Evolutionary conservation across 2,797 vertebrate species (phyloP).

Genomic region (Coregonus sp.): DNA sequence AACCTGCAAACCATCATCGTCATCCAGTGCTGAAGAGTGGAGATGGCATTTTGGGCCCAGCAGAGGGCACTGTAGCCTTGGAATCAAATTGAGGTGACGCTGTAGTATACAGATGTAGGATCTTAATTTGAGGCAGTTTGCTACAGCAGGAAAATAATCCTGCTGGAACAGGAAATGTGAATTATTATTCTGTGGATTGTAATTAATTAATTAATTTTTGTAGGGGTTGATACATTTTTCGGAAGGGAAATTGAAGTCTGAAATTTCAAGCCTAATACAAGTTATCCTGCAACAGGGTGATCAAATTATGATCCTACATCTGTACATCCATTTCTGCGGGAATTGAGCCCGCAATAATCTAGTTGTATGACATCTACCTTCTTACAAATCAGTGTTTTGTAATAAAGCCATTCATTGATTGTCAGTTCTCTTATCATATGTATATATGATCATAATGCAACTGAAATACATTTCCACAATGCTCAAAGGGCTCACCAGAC

Average conservation of each 20-base stretch:
- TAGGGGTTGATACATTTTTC: too few relatives aligned
- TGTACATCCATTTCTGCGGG: neutral
- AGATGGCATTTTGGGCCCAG: slow-evolving; percentile 32
- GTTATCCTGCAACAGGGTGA: too few relatives aligned
- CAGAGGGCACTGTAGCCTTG: slow-evolving; percentile 61
- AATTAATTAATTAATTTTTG: too few relatives aligned
- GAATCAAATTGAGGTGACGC: neutral
- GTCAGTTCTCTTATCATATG: neutral
- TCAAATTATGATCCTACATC: slow-evolving; percentile 42
- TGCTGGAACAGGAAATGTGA: too few relatives aligned
- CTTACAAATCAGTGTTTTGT: slow-evolving; percentile 1
- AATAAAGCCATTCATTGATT: neutral
- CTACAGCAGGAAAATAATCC: too few relatives aligned
- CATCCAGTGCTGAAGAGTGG: neutral
- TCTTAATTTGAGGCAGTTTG: too few relatives aligned
- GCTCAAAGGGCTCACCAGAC: neutral
- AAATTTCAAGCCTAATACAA: too few relatives aligned
- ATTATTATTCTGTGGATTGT: too few relatives aligned
- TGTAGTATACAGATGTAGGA: slow-evolving; percentile 26
- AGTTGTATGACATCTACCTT: neutral
- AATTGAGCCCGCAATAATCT: neutral
- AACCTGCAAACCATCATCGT: too few relatives aligned
- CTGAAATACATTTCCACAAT: neutral
- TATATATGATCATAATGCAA: neutral
- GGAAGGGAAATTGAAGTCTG: too few relatives aligned